Percentiles rank a stretch among this genome's conserved stretches.
These are phyloP conservation scores for Ameiurus melas DNA, from an alignment of 2,113 vertebrate genomes.

Conservation along the genomic window DNA sequence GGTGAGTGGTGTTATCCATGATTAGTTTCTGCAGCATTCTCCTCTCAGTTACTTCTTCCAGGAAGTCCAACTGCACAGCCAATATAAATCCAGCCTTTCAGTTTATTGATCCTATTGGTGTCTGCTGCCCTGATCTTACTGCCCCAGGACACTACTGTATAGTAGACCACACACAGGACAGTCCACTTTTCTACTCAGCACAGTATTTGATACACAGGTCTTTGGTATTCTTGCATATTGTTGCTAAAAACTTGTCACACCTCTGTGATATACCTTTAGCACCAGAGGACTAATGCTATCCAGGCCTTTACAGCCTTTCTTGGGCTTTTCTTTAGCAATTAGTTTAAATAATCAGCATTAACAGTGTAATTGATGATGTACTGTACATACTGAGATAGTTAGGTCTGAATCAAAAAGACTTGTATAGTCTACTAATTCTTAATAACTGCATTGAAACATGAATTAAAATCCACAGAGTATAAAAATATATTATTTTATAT, in stretches of 20 bases:
- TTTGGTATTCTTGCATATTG: background rate
- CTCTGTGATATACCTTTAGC: background rate
- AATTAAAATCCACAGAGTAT: background rate
- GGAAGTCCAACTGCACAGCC: background rate
- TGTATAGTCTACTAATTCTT: background rate
- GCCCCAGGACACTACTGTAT: background rate
- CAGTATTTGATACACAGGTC: background rate
- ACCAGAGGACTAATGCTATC: background rate
- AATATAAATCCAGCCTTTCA: background rate
- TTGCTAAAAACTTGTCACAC: background rate
- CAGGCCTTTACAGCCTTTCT: background rate
- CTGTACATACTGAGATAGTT: background rate
- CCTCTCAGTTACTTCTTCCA: background rate
- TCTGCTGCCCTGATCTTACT: background rate
- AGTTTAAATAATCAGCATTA: background rate
- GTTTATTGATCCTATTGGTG: background rate
- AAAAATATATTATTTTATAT: conserved; percentile 16
- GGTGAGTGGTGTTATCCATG: background rate
- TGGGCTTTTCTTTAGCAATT: background rate
- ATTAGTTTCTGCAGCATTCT: background rate
- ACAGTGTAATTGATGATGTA: background rate
- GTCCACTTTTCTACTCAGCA: background rate
- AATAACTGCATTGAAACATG: background rate
- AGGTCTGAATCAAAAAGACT: background rate
- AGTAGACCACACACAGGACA: background rate